phyloP scores from a whole-genome alignment of 2,888 invertebrate species.

The Stegophylla sp. region DNA sequence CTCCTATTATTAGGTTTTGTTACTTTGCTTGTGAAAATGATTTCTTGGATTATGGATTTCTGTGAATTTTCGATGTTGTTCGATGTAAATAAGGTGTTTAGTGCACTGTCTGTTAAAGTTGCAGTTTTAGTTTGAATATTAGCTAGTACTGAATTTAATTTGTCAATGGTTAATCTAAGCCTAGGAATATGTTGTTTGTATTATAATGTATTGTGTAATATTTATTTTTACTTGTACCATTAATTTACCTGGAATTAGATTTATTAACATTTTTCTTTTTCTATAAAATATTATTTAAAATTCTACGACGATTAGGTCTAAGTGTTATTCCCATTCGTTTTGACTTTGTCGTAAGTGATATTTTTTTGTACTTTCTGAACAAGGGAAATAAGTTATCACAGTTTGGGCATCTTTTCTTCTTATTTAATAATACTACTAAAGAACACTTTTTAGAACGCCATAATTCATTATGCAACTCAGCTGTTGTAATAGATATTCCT shows the following conservation, averaged over 20 bases:
- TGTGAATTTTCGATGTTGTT: neutral
- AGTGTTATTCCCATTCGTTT: neutral
- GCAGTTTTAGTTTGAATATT: neutral
- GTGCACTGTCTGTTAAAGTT: neutral
- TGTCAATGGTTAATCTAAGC: neutral
- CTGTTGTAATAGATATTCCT: neutral
- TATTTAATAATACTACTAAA: neutral
- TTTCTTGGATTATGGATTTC: conserved; percentile 3
- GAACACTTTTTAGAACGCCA: conserved; percentile 5
- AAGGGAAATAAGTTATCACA: neutral
- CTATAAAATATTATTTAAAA: too few species aligned
- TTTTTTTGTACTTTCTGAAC: neutral
- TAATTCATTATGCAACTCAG: neutral
- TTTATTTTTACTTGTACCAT: too few species aligned
- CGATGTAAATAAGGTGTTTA: neutral
- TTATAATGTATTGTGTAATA: too few species aligned
- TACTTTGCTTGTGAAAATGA: neutral
- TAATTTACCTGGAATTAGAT: too few species aligned
- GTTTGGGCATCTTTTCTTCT: neutral
- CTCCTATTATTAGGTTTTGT: neutral
- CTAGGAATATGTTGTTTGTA: too few species aligned
- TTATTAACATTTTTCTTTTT: too few species aligned
- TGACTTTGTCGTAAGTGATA: neutral
- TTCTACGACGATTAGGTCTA: too few species aligned
- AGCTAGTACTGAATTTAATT: conserved; percentile 10